Base-by-base conservation (phyloP, 2,113 vertebrate genomes). In the Amblyopsis rosae region DNA sequence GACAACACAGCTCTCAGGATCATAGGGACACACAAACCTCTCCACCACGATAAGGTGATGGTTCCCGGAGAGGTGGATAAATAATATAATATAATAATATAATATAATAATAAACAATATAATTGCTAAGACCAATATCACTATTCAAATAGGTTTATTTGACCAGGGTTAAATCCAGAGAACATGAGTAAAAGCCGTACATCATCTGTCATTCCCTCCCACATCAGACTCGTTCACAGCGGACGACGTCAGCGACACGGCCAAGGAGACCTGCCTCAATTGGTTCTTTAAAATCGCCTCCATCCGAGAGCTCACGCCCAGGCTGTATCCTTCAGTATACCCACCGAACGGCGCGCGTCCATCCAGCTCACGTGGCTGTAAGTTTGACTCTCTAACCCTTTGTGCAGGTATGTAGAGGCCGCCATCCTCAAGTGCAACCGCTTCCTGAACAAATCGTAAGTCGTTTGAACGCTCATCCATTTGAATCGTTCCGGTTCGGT, bases 201-300 rank as follows among this genome's bases (percentile, higher is more conserved):
- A 26, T 26, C 26, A 17, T 54, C 3, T 54, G 53, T 8, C 33
- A 12, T 35, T 47, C 32, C 56, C 6, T 9, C 3, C 55, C 6
- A 7, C 71, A 59, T 19, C 92, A 99, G 97, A 96, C 72, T 91
- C 93, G 16, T 96, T 99, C 83, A 93, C 94, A 55, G 94, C 94
- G 4, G 96, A 98, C 6, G 92, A 92, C 8, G 95, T 98, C 58
- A 97, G 95, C 0, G 98, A 99, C 88, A 97, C 95, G 0, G 98
- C 97, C 45, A 99, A 97, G 81, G 98, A 99, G 90, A 99, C 97
- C 1, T 99, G 98, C 66, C 92, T 99, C 59, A 99, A 99, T 91
- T 99, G 98, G 98, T 99, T 99, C 91, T 99, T 98, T 90, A 99
- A 99, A 91, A 97, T 98, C 59, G 98, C 97, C 76, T 98, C 98